Evolutionary conservation across 2,888 invertebrate genomes (phyloP).

Genomic region (Tetramorium bicarinatum): DNA sequence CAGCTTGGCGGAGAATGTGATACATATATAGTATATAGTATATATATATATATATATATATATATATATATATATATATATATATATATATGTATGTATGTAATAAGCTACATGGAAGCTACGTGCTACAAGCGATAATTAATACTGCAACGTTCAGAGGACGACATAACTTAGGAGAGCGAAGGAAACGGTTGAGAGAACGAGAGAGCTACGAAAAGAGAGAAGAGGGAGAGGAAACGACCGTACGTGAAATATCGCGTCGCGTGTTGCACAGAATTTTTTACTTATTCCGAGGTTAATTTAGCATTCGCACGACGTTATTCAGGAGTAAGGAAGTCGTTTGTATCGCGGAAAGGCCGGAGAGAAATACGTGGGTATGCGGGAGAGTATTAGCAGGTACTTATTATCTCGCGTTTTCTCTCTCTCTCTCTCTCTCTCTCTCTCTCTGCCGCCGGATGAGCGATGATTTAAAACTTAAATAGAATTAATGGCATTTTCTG

Average conservation of each 20-base stretch:
- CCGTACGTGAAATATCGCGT: conserved; percentile 52
- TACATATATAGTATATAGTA: neutral
- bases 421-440: neutral
- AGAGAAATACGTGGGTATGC: conserved; percentile 33
- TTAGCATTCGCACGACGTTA: conserved; percentile 48
- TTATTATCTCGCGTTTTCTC: conserved; percentile 20
- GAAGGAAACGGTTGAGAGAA: conserved; percentile 26
- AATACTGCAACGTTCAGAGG: conserved; percentile 25
- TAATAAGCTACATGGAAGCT: neutral
- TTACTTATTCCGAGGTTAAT: conserved; percentile 55
- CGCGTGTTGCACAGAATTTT: conserved; percentile 49
- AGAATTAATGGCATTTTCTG: conserved; percentile 33
- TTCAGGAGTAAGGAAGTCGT: conserved; percentile 54
- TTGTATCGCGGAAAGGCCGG: conserved; percentile 38
- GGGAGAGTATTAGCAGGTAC: conserved; percentile 27
- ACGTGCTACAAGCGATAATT: conserved; percentile 27
- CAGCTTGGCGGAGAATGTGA: neutral
- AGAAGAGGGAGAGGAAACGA: conserved; percentile 15
- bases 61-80: neutral
- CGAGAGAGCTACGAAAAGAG: conserved; percentile 2
- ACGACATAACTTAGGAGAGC: conserved; percentile 12
- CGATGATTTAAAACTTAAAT: conserved; percentile 45
- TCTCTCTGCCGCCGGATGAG: neutral
- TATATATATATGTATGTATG: neutral
- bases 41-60: neutral